Conservation (phyloP, 2,888 invertebrate species). For the Phaonia tiefii region DNA sequence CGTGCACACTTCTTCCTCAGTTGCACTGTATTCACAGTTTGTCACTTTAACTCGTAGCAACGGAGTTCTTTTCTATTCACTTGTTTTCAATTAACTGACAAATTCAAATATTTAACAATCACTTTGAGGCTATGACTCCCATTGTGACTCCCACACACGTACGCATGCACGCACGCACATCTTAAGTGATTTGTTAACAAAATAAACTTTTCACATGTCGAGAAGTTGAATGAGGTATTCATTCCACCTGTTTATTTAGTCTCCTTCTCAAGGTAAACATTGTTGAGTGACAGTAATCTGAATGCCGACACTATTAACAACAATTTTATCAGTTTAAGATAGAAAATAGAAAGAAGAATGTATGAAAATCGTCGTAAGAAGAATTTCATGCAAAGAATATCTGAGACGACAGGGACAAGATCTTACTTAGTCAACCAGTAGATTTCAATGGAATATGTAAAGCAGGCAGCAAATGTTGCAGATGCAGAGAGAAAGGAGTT, state of each 20-base stretch:
- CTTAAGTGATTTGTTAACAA: constrained; percentile 28
- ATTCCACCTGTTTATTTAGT: neutral
- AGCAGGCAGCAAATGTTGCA: constrained; percentile 4
- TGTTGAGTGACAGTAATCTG: constrained; percentile 21
- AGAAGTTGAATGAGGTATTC: neutral
- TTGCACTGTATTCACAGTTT: neutral
- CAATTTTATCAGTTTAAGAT: constrained; percentile 12
- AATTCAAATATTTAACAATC: constrained; percentile 39
- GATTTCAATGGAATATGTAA: neutral
- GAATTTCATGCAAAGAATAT: neutral
- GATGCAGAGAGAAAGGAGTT: neutral
- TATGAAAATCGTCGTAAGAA: constrained; percentile 10
- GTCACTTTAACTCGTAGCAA: constrained; percentile 14
- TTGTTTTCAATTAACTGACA: constrained; percentile 37
- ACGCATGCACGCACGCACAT: neutral
- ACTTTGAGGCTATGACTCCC: constrained; percentile 23
- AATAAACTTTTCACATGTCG: constrained; percentile 7
- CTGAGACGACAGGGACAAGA: neutral
- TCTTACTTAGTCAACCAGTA: neutral
- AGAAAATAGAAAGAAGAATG: neutral
- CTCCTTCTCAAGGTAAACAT: neutral
- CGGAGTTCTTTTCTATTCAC: neutral
- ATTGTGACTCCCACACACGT: constrained; percentile 2
- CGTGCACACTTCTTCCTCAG: neutral
- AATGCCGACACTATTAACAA: constrained; percentile 33